Evolutionary conservation across 1,140 invertebrate species (phyloP), one percentile per base, ranked within the genome.

Genomic region (Lucilia cuprina): DNA sequence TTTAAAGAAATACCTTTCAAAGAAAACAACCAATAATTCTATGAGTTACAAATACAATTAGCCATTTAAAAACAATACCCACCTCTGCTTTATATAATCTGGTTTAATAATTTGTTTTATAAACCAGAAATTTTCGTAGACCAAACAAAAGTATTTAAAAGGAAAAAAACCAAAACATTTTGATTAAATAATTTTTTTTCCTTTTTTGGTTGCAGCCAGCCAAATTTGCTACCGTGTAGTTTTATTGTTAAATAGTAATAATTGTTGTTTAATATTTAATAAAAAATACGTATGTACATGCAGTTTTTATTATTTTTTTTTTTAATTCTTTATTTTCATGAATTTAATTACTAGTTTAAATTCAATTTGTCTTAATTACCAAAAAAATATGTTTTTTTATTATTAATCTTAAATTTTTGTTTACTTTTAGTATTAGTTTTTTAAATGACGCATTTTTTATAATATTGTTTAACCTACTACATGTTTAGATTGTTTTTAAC

Each of bases 251-350:
- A 19, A 12, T 70, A 19, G 7, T 70, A 9, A n/a, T 60, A 60
- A 70, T 70, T 21, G 21, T 9, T 70, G 65, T 19, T 70, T 2
- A 21, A 70, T 70, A 70, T 25, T 70, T 70, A 70, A 70, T 70
- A 70, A 70, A 70, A 70, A 70, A 70, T 70, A 70, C 65, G 7
- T 70, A 70, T 70, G 21, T 70, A 70, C 65, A 70, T 70, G 65
- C 4, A 21, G 55, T 60, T 60, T 60, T 60, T n/a, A 17, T 60
- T 60, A 13, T 14, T 5, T 60, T 60, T 60, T 60, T 60, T n/a
- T 60, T 60, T n/a, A 17, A 14, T n/a, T 60, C 3, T 30, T 60
- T 60, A 60, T 60, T 60, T 7, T 60, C 13, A n/a, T 60, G 17
- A 60, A 17, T 60, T 60, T 3, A 60, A 60, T 17, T 60, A n/a